Percentiles rank a stretch among this genome's conserved stretches.
Conservation (phyloP, 2,797 vertebrate species). For the Lagocephalus sceleratus region DNA sequence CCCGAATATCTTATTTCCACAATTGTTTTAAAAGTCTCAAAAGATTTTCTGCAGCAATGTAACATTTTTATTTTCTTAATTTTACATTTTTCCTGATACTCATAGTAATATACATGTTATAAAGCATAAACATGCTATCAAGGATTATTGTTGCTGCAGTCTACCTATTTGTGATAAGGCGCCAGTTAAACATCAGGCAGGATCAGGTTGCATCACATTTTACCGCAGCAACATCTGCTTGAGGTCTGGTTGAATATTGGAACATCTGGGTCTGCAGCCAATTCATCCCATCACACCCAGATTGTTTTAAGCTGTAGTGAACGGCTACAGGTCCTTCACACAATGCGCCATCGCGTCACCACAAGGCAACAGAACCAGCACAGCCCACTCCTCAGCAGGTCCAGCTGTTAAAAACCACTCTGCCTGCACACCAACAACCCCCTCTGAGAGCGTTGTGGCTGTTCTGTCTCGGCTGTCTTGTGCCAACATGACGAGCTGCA, state of each 20-base stretch:
- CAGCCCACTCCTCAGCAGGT: constrained; percentile 21
- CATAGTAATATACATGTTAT: too few relatives aligned
- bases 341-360: too few relatives aligned
- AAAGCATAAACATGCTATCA: not conserved
- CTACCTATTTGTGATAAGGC: constrained; percentile 29
- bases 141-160: constrained; percentile 5
- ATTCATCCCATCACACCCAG: constrained; percentile 28
- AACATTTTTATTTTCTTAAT: too few relatives aligned
- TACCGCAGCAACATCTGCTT: not conserved
- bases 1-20: too few relatives aligned
- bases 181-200: constrained; percentile 4
- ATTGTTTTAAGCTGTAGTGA: too few relatives aligned
- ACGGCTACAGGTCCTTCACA: too few relatives aligned
- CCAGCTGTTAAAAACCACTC: constrained; percentile 9
- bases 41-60: too few relatives aligned
- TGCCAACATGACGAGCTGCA: constrained; percentile 23
- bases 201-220: not conserved
- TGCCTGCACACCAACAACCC: constrained; percentile 18
- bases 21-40: too few relatives aligned
- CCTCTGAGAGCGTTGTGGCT: constrained; percentile 22
- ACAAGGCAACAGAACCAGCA: not conserved
- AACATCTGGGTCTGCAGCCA: constrained; percentile 5
- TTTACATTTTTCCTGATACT: too few relatives aligned
- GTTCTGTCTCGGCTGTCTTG: constrained; percentile 18
- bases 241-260: not conserved